A percentile compares a stretch with the other conserved stretches of the same genome.
These are phyloP conservation scores for Leucophora obtusa DNA, from an alignment of 2,888 invertebrate species.

Conservation along the genomic window DNA sequence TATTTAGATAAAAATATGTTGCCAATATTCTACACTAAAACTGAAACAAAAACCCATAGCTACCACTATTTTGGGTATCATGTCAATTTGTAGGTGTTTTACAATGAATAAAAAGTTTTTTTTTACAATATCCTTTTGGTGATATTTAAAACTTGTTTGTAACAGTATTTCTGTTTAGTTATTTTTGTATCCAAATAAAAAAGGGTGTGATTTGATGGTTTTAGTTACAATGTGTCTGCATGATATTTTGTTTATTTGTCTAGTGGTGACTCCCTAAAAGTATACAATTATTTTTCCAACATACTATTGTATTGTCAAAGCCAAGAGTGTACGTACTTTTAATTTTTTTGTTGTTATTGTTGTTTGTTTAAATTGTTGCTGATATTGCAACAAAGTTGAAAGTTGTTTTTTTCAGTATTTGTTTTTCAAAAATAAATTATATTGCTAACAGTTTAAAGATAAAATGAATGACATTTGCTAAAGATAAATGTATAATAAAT, in stretches of 20 bases:
- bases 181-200: neutral
- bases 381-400: conserved; percentile 1
- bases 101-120: neutral
- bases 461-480: neutral
- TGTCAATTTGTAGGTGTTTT: conserved; percentile 5
- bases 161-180: neutral
- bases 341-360: neutral
- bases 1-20: no score
- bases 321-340: neutral
- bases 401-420: neutral
- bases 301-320: neutral
- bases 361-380: neutral
- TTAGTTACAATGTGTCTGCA: conserved; percentile 34
- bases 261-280: conserved; percentile 45
- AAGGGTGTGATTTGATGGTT: conserved; percentile 47
- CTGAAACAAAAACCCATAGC: neutral
- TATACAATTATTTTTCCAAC: neutral
- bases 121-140: neutral
- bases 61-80: neutral
- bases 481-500: neutral
- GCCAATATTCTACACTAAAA: no score
- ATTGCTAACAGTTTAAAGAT: neutral
- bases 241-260: conserved; percentile 52
- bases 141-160: conserved; percentile 7
- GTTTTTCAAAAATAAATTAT: neutral